A percentile compares a stretch with the other conserved stretches of the same genome.
Conservation (phyloP, 2,113 vertebrate genomes). For the Oreocharis arfaki region DNA sequence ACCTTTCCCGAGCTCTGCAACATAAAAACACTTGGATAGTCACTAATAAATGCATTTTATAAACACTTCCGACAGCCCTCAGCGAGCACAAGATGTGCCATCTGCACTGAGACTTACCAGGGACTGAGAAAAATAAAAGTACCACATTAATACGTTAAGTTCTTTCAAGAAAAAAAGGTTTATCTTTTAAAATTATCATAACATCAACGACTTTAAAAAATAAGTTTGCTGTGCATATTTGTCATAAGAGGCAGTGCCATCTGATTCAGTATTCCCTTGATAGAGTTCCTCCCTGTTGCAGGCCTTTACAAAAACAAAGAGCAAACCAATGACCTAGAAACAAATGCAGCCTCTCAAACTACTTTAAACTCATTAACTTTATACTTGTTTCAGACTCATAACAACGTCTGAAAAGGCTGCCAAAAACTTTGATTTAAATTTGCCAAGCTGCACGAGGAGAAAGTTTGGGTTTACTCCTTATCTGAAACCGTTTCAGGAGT, state of each 20-base stretch:
- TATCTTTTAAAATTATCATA: not conserved
- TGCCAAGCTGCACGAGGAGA: not conserved
- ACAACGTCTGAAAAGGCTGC: not conserved
- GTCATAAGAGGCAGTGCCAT: not conserved
- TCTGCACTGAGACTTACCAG: not conserved
- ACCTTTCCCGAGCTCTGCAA: not conserved
- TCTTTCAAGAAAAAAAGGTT: not conserved
- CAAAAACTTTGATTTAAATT: not conserved
- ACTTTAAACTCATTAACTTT: conserved; percentile 22
- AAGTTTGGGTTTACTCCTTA: not conserved
- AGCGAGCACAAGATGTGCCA: not conserved
- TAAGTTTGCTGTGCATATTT: not conserved
- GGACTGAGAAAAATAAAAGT: not conserved
- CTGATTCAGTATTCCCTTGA: not conserved
- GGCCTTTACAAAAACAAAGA: conserved; percentile 8
- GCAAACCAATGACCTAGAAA: conserved; percentile 33
- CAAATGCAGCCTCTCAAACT: not conserved
- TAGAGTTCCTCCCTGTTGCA: not conserved
- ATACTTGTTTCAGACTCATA: not conserved
- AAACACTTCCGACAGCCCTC: not conserved
- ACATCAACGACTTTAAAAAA: not conserved
- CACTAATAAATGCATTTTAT: not conserved
- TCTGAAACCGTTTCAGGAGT: not conserved
- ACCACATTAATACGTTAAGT: rapidly evolving
- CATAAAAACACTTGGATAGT: not conserved